Evolutionary conservation across 2,888 invertebrate genomes (phyloP), one percentile per base, ranked within the genome.

Genomic region (Microctonus brassicae): DNA sequence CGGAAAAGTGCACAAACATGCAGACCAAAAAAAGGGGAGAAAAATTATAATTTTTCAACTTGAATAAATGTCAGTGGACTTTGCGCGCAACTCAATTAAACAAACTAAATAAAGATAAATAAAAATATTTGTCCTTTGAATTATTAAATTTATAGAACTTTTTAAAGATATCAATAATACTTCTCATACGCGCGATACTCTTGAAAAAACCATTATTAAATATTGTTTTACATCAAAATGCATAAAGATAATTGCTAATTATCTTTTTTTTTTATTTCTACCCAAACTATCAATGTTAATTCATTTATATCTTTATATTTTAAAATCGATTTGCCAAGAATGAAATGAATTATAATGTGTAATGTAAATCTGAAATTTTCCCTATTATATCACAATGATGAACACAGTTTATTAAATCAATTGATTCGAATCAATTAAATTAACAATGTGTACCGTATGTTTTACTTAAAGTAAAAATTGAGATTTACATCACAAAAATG

Each of bases 371-470:
- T 26, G 29, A 22, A 53, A 39, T 52, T 47, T 36, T 34, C 47
- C 22, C 34, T 33, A 22, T 33, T 61, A 34, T 57, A 39, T 53
- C 66, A 67, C 26, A 42, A 58, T 42, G 24, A 58, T 58, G 58
- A 58, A 58, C 67, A 67, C 67, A 67, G 33, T 66, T 58, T 26
- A 29, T 26, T 67, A n/a, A 67, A 58, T 39, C 10, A 55, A 22
- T 55, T 10, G 13, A 55, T 13, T 3, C 17, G 1, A 20, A 17
- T 47, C 7, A 22, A 24, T 10, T 55, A 26, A 9, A 10, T 24
- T 0, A 26, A 24, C 7, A 55, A 55, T 13, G 24, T 55, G 26
- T 24, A n/a, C 24, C 11, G 9, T 26, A 55, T 26, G 55, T 4
- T 13, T 55, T 55, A 26, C 10, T n/a, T n/a, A n/a, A 24, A 55